A percentile compares a stretch with the other conserved stretches of the same genome.
phyloP scores from a whole-genome alignment of 2,113 vertebrate genomes.

The Peromyscus polionotus region DNA sequence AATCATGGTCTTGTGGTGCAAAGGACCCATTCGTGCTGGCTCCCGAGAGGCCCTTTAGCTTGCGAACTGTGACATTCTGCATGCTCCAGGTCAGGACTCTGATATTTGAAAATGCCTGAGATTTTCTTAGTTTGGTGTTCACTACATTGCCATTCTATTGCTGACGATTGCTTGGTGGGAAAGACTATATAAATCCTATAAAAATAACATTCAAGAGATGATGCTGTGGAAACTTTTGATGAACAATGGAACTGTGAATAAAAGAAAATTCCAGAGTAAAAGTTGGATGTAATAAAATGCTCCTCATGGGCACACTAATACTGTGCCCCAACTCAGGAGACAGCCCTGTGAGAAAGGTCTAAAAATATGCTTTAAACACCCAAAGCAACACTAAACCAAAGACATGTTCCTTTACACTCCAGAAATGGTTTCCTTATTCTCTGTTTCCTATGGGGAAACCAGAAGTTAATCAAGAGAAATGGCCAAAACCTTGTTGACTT shows the following conservation, averaged over 20 bases:
- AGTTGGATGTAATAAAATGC: neutral
- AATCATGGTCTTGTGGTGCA: neutral
- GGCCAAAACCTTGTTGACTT: neutral
- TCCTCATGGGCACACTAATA: neutral
- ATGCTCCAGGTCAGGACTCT: neutral
- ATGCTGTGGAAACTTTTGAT: neutral
- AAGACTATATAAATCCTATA: neutral
- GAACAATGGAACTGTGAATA: neutral
- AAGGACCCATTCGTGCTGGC: neutral
- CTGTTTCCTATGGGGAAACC: neutral
- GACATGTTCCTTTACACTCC: neutral
- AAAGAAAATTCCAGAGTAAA: conserved; percentile 31
- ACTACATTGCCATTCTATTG: neutral
- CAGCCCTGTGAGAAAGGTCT: neutral
- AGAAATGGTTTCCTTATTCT: neutral
- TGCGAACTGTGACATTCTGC: neutral
- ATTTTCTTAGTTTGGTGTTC: neutral
- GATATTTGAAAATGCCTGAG: conserved; percentile 14
- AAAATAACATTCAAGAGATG: neutral
- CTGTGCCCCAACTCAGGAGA: neutral
- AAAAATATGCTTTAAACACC: conserved; percentile 21
- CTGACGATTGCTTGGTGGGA: neutral
- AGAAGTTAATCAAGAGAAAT: neutral
- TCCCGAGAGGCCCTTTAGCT: neutral
- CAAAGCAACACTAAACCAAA: neutral